These are phyloP conservation scores for Mus spretus DNA, from an alignment of 2,797 vertebrate species.

Conservation along the genomic window DNA sequence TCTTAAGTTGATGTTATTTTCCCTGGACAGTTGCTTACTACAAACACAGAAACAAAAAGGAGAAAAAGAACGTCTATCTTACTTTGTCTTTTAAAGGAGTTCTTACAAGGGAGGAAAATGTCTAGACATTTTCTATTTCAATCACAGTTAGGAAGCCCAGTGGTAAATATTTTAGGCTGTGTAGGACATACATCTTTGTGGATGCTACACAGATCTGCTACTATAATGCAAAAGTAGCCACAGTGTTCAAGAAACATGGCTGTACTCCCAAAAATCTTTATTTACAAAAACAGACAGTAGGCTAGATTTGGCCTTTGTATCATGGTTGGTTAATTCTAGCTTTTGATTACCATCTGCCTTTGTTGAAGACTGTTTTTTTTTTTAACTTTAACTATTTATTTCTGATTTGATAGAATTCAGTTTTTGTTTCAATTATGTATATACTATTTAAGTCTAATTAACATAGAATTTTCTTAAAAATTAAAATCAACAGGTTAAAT, in stretches of 20 bases:
- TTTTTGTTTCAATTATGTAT: slow-evolving; percentile 3
- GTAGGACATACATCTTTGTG: background rate
- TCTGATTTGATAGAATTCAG: background rate
- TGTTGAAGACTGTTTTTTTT: background rate
- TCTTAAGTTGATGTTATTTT: background rate
- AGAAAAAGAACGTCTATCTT: background rate
- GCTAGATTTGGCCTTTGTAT: background rate
- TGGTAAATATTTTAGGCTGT: background rate
- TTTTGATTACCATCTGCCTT: background rate
- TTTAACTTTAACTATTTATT: background rate
- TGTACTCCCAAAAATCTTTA: slow-evolving; percentile 65
- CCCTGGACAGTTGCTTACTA: background rate
- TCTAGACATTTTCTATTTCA: slow-evolving; percentile 23
- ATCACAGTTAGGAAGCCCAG: background rate
- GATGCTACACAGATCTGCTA: background rate
- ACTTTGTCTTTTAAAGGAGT: background rate
- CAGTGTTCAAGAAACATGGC: background rate
- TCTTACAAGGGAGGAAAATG: background rate
- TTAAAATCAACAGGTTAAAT: background rate
- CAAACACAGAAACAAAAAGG: background rate
- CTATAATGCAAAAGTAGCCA: background rate
- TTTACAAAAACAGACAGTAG: slow-evolving; percentile 21
- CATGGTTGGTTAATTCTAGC: background rate
- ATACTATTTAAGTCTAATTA: background rate
- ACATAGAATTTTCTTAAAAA: background rate